These are phyloP conservation scores for Turnix velox DNA, from an alignment of 2,113 vertebrate genomes.

Conservation along the genomic window DNA sequence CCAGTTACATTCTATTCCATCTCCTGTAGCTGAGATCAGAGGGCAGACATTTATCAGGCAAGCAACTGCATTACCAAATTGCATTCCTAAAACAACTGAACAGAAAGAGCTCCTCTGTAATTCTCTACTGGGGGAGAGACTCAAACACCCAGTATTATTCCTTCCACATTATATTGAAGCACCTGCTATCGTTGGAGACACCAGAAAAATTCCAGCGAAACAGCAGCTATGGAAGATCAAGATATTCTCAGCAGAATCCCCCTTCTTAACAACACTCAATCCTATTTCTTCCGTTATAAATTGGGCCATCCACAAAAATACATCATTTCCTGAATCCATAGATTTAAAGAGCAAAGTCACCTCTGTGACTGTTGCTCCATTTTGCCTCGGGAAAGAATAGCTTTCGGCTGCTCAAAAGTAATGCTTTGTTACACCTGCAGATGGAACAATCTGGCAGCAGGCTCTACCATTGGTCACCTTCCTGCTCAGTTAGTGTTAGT, in stretches of 20 bases:
- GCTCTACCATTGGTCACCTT: not conserved
- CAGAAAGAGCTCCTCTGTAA: not conserved
- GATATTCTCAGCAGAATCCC: not conserved
- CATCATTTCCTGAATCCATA: not conserved
- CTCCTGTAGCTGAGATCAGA: conserved; percentile 45
- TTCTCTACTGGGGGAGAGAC: not conserved
- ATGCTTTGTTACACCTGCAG: not conserved
- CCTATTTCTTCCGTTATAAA: not conserved
- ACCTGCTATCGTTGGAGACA: not conserved
- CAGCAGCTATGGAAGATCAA: not conserved
- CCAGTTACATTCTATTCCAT: conserved; percentile 43
- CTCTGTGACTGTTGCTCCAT: not conserved
- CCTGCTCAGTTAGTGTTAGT: not conserved
- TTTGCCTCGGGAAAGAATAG: not conserved
- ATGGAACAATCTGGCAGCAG: not conserved
- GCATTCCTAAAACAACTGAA: conserved; percentile 22
- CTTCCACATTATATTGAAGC: not conserved
- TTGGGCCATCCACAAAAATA: not conserved
- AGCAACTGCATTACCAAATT: conserved; percentile 44
- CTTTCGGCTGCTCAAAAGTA: not conserved
- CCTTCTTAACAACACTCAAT: not conserved
- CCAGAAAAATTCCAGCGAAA: not conserved
- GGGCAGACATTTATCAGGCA: conserved; percentile 56
- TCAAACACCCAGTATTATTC: not conserved
- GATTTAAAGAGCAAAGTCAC: not conserved